Base-by-base conservation (phyloP, 2,113 vertebrate species). In the zebrafish (Danio rerio) region DNA sequence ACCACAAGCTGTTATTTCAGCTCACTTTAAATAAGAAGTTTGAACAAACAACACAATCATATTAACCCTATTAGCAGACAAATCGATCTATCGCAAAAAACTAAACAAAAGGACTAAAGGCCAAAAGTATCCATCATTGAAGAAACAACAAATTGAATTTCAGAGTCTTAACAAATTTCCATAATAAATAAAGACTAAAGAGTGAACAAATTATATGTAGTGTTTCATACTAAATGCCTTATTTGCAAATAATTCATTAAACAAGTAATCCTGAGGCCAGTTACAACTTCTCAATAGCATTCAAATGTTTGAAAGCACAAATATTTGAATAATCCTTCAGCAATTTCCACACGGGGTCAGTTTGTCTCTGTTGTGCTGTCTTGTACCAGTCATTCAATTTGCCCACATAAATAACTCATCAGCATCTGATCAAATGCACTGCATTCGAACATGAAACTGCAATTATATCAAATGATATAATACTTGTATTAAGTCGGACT, bases 331-430 rank as follows among this genome's bases (percentile, higher is more conserved):
- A 69, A 5, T 58, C 16, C 10, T 6, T 74, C 10, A 13, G 40
- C 3, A 12, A 16, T 45, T 10, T 13, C 31, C 53, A 58, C 16
- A 58, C 9, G n/a, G 58, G 53, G 40, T 43, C 2, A 16, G 18
- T 58, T 12, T 8, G 7, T 74, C 53, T 58, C 40, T 58, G 43
- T 58, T 58, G 53, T 74, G 70, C 53, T 58, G 16, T 58, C 18
- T 58, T 58, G 53, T 74, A 50, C 72, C 52, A 58, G 31, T 45
- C 53, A 58, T 43, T 56, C 16, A 74, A 7, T n/a, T n/a, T n/a
- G 6, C 15, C 53, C 72, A 74, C 72, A 58, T 45, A 59, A 58
- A 8, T 45, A 43, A 43, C 16, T 50, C 18, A 18, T 5, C 69
- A 31, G 13, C 42, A 18, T 18, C 43, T 49, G n/a, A 49, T 69